These are phyloP conservation scores for Chamaea fasciata DNA, from an alignment of 2,113 vertebrate species.

Conservation along the genomic window DNA sequence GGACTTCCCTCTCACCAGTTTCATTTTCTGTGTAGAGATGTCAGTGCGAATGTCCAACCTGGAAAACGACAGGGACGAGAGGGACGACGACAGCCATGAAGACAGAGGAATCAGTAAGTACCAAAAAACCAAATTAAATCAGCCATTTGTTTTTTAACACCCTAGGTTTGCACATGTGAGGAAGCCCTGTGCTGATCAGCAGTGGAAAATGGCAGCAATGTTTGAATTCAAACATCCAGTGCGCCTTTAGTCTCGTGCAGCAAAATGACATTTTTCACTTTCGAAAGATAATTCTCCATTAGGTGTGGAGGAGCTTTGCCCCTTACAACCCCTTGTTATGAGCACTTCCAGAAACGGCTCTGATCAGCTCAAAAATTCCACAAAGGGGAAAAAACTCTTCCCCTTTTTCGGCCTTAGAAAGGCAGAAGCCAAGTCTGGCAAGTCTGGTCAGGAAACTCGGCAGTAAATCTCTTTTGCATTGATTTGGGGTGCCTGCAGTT, in stretches of 20 bases:
- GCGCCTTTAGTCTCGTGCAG: not conserved
- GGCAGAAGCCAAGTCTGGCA: not conserved
- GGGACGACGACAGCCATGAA: conserved; percentile 95
- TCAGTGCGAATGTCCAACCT: conserved; percentile 99
- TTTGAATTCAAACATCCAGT: not conserved
- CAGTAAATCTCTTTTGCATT: not conserved
- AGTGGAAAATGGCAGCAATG: not conserved
- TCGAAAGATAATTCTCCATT: not conserved
- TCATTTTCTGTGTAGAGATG: conserved; percentile 84
- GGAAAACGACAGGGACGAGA: conserved; percentile 93
- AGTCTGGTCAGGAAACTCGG: not conserved
- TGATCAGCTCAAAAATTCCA: not conserved
- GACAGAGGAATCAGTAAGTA: conserved; percentile 97
- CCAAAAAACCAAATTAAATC: not conserved
- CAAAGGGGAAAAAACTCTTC: not conserved
- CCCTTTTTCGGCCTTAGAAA: not conserved
- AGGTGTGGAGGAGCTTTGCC: not conserved
- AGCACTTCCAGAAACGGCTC: not conserved
- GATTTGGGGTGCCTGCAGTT: not conserved
- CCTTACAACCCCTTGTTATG: not conserved
- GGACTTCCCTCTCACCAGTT: conserved; percentile 25
- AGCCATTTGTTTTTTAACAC: not conserved
- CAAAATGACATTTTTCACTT: not conserved
- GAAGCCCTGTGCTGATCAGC: not conserved
- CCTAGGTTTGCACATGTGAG: not conserved